Evolutionary conservation across 2,113 vertebrate genomes (phyloP).

Genomic region (Scolopax mira): DNA sequence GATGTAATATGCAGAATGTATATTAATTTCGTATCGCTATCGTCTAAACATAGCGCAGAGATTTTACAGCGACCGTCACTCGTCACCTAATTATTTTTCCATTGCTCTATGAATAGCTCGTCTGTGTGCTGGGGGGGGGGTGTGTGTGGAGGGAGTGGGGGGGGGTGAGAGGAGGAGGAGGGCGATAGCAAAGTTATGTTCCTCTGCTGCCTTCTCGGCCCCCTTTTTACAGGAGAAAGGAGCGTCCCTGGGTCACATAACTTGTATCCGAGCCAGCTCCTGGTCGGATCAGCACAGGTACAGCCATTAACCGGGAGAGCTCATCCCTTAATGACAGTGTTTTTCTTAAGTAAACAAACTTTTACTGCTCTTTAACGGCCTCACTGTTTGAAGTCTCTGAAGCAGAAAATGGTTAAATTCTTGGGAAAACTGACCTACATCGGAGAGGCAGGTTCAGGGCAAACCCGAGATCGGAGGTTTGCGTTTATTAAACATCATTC

Average conservation of each 20-base stretch:
- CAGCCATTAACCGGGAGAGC: constrained; percentile 41
- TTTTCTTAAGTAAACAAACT: constrained; percentile 79
- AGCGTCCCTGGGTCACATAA: background rate
- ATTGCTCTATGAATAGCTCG: constrained; percentile 34
- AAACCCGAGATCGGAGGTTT: constrained; percentile 17
- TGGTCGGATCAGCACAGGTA: constrained; percentile 55
- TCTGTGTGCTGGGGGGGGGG: background rate
- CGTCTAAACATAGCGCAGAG: constrained; percentile 37
- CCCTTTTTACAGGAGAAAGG: background rate
- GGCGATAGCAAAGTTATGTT: background rate
- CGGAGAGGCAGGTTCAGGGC: constrained; percentile 64
- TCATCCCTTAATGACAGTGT: constrained; percentile 71
- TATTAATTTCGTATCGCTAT: constrained; percentile 17
- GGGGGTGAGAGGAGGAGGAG: too few relatives aligned
- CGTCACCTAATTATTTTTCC: constrained; percentile 66
- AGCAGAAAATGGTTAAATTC: constrained; percentile 81
- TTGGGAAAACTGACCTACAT: constrained; percentile 76
- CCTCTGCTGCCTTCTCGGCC: background rate
- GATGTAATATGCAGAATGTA: constrained; percentile 20
- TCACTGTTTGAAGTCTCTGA: constrained; percentile 76
- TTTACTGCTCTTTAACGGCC: constrained; percentile 77
- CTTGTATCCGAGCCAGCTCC: background rate
- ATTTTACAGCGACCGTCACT: constrained; percentile 45
- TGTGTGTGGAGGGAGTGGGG: too few relatives aligned
- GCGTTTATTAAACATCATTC: constrained; percentile 61